Conservation (phyloP, 2,888 invertebrate species). For the Acrobasis suavella region DNA sequence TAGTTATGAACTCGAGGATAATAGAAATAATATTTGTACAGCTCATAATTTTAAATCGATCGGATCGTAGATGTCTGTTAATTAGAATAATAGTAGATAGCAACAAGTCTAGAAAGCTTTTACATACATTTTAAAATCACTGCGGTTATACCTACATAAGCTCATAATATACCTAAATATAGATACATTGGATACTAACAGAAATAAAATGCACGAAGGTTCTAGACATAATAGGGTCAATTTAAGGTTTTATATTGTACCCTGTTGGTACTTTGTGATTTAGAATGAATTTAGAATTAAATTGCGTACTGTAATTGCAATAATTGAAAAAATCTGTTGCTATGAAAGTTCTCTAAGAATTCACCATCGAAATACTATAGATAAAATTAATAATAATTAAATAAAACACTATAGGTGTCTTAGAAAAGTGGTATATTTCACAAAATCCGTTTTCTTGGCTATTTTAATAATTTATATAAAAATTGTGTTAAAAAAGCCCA, state of each 20-base stretch:
- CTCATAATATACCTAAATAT: slow-evolving; percentile 26
- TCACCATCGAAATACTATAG: background rate
- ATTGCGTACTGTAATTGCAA: background rate
- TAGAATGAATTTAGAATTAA: slow-evolving; percentile 10
- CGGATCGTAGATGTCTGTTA: slow-evolving; percentile 25
- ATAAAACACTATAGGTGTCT: background rate
- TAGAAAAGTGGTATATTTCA: too few species aligned
- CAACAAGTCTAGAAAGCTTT: slow-evolving; percentile 28
- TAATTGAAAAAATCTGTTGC: background rate
- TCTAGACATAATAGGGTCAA: slow-evolving; percentile 24
- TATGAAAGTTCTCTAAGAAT: background rate
- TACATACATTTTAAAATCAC: slow-evolving; percentile 31
- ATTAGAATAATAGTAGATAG: slow-evolving; percentile 27
- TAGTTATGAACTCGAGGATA: slow-evolving; percentile 11
- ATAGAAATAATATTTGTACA: slow-evolving; percentile 28
- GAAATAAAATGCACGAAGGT: slow-evolving; percentile 27
- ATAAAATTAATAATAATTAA: background rate
- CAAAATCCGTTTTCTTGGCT: too few species aligned
- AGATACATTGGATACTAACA: slow-evolving; percentile 24
- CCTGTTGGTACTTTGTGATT: slow-evolving; percentile 20
- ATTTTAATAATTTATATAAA: too few species aligned
- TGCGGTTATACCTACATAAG: slow-evolving; percentile 27
- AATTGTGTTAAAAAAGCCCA: too few species aligned
- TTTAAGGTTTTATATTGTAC: slow-evolving; percentile 26
- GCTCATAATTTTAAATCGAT: slow-evolving; percentile 23